Percentiles rank a stretch among this genome's conserved stretches.
Conservation (phyloP, 2,797 vertebrate genomes). For the Remorina albescens region DNA sequence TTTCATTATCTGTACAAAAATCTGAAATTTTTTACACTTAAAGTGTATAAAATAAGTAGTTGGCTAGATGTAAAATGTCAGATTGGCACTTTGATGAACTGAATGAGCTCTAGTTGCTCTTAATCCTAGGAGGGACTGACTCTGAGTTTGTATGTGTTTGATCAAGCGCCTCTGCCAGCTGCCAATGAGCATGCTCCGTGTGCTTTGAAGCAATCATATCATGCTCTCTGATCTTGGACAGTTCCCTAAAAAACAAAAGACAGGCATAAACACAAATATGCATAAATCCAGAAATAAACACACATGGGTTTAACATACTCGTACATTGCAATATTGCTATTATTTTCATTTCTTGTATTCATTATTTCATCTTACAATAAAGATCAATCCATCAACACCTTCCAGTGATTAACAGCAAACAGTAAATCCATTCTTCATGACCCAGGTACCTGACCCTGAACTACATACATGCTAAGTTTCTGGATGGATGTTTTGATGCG, state of each 20-base stretch:
- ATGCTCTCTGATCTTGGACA: conserved; percentile 82
- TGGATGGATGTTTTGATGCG: conserved; percentile 86
- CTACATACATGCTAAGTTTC: conserved; percentile 87
- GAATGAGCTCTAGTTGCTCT: background rate
- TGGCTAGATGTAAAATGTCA: no score
- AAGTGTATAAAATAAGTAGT: background rate
- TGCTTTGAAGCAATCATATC: conserved; percentile 84
- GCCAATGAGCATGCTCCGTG: conserved; percentile 79
- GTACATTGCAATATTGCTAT: conserved; percentile 28
- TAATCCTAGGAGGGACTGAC: conserved; percentile 77
- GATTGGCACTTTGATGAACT: no score
- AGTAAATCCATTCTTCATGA: background rate
- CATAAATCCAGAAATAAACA: background rate
- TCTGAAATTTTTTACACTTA: background rate
- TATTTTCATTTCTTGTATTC: conserved; percentile 63
- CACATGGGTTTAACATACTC: background rate
- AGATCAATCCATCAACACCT: background rate
- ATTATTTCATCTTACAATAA: conserved; percentile 8
- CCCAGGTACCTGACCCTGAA: conserved; percentile 16
- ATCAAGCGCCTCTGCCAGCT: conserved; percentile 82
- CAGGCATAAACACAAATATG: background rate
- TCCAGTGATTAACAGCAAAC: background rate
- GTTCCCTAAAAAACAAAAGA: conserved; percentile 81
- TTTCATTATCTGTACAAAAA: background rate
- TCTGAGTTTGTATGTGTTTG: conserved; percentile 85